These are phyloP conservation scores for Drosophila mimica DNA, from an alignment of 2,888 invertebrate genomes.

Conservation along the genomic window DNA sequence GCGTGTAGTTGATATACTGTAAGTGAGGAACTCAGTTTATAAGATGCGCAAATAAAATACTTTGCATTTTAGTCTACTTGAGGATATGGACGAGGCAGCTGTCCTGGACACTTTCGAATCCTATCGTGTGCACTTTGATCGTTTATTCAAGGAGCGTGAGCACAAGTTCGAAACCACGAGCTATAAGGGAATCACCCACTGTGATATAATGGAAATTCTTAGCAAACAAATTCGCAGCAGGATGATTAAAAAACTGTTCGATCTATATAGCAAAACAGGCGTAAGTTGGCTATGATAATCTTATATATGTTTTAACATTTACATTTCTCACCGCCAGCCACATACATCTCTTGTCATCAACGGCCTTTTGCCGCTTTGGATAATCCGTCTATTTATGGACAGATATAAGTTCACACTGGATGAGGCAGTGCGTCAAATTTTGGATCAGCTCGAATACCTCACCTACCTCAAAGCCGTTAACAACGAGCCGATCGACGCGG, in stretches of 20 bases:
- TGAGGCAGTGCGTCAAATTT: constrained; percentile 74
- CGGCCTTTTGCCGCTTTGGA: constrained; percentile 82
- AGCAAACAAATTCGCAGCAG: constrained; percentile 46
- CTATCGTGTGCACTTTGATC: constrained; percentile 55
- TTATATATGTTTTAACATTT: not conserved
- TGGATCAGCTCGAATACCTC: constrained; percentile 70
- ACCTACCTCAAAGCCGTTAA: constrained; percentile 62
- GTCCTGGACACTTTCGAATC: constrained; percentile 56
- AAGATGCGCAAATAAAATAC: not conserved
- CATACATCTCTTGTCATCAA: constrained; percentile 74
- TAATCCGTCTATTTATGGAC: constrained; percentile 80
- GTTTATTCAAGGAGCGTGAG: constrained; percentile 51
- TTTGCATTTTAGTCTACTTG: constrained; percentile 42
- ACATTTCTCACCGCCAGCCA: constrained; percentile 50
- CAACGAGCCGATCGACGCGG: constrained; percentile 49
- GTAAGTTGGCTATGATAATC: constrained; percentile 36
- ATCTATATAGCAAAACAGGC: constrained; percentile 30
- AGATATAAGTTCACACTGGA: constrained; percentile 64
- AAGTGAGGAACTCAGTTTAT: constrained; percentile 9
- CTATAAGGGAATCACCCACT: constrained; percentile 63
- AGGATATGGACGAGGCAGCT: constrained; percentile 50
- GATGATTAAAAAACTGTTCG: constrained; percentile 65
- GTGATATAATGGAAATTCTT: constrained; percentile 66
- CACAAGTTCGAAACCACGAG: constrained; percentile 45
- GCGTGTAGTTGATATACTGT: constrained; percentile 57